Evolutionary conservation across 2,797 vertebrate species (phyloP).

Genomic region (Lutjanus argentimaculatus): DNA sequence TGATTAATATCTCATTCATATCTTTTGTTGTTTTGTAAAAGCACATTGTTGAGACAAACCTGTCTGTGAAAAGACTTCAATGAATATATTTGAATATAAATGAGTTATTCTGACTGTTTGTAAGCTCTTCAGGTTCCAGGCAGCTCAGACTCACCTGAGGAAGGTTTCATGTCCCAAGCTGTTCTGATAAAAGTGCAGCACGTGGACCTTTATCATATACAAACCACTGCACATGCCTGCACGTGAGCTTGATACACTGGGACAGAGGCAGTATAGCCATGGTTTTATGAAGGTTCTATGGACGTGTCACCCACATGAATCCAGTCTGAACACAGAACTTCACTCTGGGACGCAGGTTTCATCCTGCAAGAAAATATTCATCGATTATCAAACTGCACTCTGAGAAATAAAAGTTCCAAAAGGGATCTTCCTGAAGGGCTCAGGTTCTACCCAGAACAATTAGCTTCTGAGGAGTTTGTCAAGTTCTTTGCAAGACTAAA

Average conservation of each 20-base stretch:
- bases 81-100: background rate
- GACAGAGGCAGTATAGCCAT: background rate
- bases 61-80: background rate
- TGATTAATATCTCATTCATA: background rate
- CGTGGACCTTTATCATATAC: constrained; percentile 1
- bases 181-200: background rate
- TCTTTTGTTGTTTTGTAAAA: background rate
- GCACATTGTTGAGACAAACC: background rate
- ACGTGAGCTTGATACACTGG: background rate
- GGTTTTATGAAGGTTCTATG: rapidly evolving
- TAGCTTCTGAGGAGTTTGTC: too few relatives aligned
- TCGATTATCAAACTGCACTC: background rate
- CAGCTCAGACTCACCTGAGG: background rate
- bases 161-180: background rate
- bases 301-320: background rate
- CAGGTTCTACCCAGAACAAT: too few relatives aligned
- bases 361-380: background rate
- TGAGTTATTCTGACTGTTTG: background rate
- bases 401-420: too few relatives aligned
- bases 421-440: too few relatives aligned
- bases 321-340: background rate
- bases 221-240: constrained; percentile 13
- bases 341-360: background rate
- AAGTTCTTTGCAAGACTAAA: too few relatives aligned
- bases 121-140: background rate